Percentiles rank a stretch among this genome's conserved stretches.
Evolutionary conservation across 2,113 vertebrate species (phyloP).

Genomic region (Muntiacus reevesi): DNA sequence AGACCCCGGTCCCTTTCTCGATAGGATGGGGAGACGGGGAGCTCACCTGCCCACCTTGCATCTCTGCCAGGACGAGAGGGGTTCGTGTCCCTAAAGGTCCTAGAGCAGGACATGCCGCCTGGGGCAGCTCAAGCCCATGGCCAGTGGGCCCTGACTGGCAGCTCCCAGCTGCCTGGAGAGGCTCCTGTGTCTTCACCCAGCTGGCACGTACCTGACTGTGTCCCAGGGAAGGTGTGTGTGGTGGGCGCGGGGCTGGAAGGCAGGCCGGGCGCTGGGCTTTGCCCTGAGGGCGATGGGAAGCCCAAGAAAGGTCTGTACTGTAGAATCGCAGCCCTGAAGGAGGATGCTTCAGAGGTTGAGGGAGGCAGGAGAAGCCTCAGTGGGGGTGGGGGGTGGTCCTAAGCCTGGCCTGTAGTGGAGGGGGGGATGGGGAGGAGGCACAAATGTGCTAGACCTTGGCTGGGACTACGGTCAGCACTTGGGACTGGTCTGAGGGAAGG

Average conservation of each 20-base stretch:
- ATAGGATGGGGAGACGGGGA: not conserved
- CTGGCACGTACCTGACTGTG: not conserved
- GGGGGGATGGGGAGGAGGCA: too few relatives aligned
- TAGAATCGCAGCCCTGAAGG: not conserved
- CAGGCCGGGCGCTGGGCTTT: not conserved
- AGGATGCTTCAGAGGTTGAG: not conserved
- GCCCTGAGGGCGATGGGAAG: not conserved
- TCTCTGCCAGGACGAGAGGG: not conserved
- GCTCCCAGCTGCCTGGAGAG: fast-evolving
- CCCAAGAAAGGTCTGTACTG: not conserved
- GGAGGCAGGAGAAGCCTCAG: not conserved
- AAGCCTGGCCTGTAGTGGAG: not conserved
- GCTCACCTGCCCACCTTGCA: not conserved
- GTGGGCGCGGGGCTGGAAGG: not conserved
- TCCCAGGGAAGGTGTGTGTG: fast-evolving
- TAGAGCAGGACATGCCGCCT: fast-evolving
- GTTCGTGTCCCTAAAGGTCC: not conserved
- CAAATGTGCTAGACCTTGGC: not conserved
- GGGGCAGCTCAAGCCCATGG: fast-evolving
- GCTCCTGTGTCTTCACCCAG: not conserved
- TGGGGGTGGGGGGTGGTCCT: not conserved
- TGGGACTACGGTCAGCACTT: not conserved
- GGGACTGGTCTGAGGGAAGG: not conserved
- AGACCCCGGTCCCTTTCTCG: not conserved
- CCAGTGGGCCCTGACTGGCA: fast-evolving